These are phyloP conservation scores for Amphipyra tragopoginis DNA, from an alignment of 2,888 invertebrate species.

Conservation along the genomic window DNA sequence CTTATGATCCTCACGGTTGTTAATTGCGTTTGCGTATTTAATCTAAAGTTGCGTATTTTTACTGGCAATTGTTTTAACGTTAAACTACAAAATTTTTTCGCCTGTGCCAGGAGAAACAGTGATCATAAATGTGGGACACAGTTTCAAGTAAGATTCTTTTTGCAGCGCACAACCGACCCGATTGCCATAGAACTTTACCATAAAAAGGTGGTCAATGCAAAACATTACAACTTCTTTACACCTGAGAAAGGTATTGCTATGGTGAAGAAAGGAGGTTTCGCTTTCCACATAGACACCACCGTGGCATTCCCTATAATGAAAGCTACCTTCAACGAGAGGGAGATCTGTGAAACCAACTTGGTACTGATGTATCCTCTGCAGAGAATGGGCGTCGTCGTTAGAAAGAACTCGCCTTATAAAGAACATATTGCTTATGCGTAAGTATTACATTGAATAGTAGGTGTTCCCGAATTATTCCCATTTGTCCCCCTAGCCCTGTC, in stretches of 20 bases:
- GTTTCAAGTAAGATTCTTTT: conserved; percentile 2
- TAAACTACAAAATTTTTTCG: no score
- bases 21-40: no score
- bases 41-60: no score
- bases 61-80: no score
- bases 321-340: conserved; percentile 91
- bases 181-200: conserved; percentile 89
- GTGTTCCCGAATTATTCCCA: no score
- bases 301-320: conserved; percentile 92
- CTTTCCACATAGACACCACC: conserved; percentile 92
- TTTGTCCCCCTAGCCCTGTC: no score
- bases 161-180: conserved; percentile 91
- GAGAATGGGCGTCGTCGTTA: conserved; percentile 88
- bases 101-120: no score
- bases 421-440: conserved; percentile 91
- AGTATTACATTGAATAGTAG: conserved; percentile 51
- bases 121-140: no score
- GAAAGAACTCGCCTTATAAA: conserved; percentile 91
- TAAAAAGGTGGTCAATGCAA: conserved; percentile 85
- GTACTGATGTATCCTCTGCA: conserved; percentile 91
- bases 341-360: conserved; percentile 92
- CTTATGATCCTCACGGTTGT: no score
- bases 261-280: conserved; percentile 92
- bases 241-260: conserved; percentile 89
- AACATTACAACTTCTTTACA: conserved; percentile 83